Evolutionary conservation across 2,888 invertebrate species (phyloP).

Genomic region (Lumbricus terrestris): DNA sequence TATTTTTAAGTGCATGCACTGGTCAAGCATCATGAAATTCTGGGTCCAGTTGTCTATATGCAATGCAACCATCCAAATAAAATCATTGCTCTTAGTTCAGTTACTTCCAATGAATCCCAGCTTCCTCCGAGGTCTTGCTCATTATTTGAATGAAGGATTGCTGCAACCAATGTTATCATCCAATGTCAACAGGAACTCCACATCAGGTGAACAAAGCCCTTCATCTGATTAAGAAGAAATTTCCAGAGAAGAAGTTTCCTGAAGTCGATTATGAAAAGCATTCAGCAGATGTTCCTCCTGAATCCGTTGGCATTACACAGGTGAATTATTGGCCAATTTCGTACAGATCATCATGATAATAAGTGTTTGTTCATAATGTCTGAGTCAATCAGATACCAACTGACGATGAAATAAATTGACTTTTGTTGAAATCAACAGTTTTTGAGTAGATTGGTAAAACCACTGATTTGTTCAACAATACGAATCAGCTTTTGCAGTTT

Average conservation of each 20-base stretch:
- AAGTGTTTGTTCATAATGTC: neutral
- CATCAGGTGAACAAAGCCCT: slow-evolving; percentile 75
- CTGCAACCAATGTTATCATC: neutral
- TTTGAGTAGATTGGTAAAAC: neutral
- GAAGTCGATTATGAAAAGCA: slow-evolving; percentile 62
- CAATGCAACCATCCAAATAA: too few species aligned
- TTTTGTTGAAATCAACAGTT: neutral
- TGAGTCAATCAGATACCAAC: too few species aligned
- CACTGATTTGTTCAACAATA: neutral
- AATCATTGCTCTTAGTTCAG: neutral
- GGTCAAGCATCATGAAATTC: too few species aligned
- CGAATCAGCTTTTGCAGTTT: neutral
- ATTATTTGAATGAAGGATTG: neutral
- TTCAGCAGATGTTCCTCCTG: neutral
- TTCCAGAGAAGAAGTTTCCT: slow-evolving; percentile 79
- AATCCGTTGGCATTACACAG: slow-evolving; percentile 9
- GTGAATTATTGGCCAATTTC: neutral
- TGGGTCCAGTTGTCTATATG: too few species aligned
- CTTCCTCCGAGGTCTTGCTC: neutral
- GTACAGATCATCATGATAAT: neutral
- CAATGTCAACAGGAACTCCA: slow-evolving; percentile 26
- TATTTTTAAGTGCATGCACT: neutral
- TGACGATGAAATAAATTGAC: neutral
- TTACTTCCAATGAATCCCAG: neutral
- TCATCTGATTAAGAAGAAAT: slow-evolving; percentile 78